phyloP scores from a whole-genome alignment of 2,888 invertebrate genomes.

The Druceiella hillmani region DNA sequence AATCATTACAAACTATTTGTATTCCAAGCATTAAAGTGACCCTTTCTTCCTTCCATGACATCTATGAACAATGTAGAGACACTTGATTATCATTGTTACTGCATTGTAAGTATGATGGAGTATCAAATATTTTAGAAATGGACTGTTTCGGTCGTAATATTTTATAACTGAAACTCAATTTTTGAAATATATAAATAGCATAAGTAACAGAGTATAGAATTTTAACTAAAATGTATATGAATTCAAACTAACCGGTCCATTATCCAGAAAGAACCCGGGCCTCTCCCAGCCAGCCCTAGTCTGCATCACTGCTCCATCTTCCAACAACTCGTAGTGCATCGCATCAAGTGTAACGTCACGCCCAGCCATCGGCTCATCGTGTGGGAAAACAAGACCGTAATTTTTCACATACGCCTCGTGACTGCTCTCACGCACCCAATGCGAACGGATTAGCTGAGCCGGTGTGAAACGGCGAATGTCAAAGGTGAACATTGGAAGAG shows the following conservation, averaged over 20 bases:
- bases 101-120: no score
- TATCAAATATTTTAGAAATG: no score
- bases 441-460: conserved; percentile 60
- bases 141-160: no score
- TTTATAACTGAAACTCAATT: no score
- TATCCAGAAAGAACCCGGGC: conserved; percentile 70
- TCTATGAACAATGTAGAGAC: no score
- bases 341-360: conserved; percentile 53
- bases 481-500: conserved; percentile 79
- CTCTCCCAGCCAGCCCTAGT: conserved; percentile 85
- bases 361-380: conserved; percentile 79
- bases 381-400: conserved; percentile 75
- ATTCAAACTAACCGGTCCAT: conserved; percentile 44
- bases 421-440: conserved; percentile 77
- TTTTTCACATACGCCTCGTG: conserved; percentile 89
- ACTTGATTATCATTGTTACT: no score
- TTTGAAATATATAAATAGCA: no score
- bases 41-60: no score
- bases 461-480: conserved; percentile 81
- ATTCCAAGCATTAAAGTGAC: no score
- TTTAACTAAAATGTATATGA: no score
- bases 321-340: conserved; percentile 56
- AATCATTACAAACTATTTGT: no score
- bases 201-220: no score
- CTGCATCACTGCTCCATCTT: conserved; percentile 83